Conservation (phyloP, 2,113 vertebrate species). For the chimpanzee (Pan troglodytes) region NHGRI_mPanTro3-v2.1_pri NC_072402.2:116256001-116256500, state of each 20-base stretch:
- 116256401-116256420: background rate
- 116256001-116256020: background rate
- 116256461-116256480: background rate
- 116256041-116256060: background rate
- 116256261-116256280: background rate
- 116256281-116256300: background rate
- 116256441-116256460: conserved; percentile 45
- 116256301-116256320: conserved; percentile 1
- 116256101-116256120: background rate
- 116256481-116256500: background rate
- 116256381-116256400: background rate
- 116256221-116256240: background rate
- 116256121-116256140: background rate
- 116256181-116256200: background rate
- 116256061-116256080: background rate
- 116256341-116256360: background rate
- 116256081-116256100: background rate
- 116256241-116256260: background rate
- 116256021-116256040: background rate
- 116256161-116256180: background rate
- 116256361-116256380: background rate
- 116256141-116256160: background rate
- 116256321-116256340: background rate
- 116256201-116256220: background rate
- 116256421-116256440: background rate